Conservation (phyloP, 2,113 vertebrate species). For the Poicephalus meyeri region DNA sequence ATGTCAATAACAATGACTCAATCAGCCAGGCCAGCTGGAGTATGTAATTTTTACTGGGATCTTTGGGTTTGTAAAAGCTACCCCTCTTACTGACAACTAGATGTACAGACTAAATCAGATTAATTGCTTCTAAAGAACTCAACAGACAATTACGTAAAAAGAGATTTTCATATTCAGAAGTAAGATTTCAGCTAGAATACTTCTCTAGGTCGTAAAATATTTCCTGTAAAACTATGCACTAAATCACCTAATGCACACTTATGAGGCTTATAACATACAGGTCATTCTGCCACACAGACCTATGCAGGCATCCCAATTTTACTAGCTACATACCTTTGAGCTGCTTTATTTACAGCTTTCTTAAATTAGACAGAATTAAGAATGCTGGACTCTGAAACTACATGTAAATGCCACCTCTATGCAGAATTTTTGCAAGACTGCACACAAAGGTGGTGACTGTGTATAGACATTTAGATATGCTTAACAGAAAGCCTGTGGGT, state of each 20-base stretch:
- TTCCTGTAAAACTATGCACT: neutral
- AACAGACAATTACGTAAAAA: slow-evolving; percentile 16
- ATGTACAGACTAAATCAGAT: neutral
- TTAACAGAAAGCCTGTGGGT: neutral
- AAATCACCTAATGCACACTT: neutral
- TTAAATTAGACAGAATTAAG: neutral
- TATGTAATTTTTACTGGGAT: neutral
- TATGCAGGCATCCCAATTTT: neutral
- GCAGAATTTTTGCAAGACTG: neutral
- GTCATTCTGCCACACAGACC: neutral
- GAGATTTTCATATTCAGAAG: slow-evolving; percentile 17
- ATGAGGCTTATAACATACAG: neutral
- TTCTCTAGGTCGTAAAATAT: neutral
- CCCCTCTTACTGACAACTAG: neutral
- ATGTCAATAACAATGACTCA: neutral
- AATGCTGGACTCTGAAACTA: neutral
- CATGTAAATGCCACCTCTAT: accelerated
- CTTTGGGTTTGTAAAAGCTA: neutral
- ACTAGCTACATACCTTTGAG: neutral
- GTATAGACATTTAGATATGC: neutral
- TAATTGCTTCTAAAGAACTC: neutral
- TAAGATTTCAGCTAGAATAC: neutral
- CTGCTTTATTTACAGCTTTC: neutral
- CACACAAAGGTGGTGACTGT: neutral
- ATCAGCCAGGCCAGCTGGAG: neutral